phyloP scores from a whole-genome alignment of 2,888 invertebrate species.

The Zygogramma bicolorata region DNA sequence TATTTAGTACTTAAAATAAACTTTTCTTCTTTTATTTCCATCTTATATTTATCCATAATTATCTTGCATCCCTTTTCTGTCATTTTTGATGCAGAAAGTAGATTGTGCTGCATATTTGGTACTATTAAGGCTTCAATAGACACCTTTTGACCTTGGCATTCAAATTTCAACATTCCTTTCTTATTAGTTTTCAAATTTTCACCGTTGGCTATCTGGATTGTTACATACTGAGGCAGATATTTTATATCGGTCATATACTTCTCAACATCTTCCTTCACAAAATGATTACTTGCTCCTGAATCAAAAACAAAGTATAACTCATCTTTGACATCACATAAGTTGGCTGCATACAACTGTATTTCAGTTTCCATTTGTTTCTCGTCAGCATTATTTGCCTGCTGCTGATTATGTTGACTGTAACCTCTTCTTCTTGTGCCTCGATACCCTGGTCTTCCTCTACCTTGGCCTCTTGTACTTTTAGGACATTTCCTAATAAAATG shows the following conservation, averaged over 20 bases:
- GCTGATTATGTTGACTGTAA: no score
- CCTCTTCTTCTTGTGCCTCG: slow-evolving; percentile 8
- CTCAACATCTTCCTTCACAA: slow-evolving; percentile 26
- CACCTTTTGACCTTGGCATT: slow-evolving; percentile 18
- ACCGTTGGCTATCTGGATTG: slow-evolving; percentile 26
- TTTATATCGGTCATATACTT: slow-evolving; percentile 24
- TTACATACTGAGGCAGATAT: not conserved
- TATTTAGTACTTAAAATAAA: slow-evolving; percentile 3
- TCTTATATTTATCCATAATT: slow-evolving; percentile 15
- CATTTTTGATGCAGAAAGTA: slow-evolving; percentile 30
- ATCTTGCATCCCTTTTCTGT: slow-evolving; percentile 19
- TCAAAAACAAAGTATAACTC: no score
- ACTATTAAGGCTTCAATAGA: slow-evolving; percentile 28
- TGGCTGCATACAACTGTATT: slow-evolving; percentile 23
- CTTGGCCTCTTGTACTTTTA: slow-evolving; percentile 18
- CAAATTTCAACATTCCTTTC: slow-evolving; percentile 13
- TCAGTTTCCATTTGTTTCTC: slow-evolving; percentile 15
- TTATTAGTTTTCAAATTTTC: slow-evolving; percentile 24
- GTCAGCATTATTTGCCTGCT: no score
- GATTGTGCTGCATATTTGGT: slow-evolving; percentile 29
- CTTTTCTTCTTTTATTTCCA: slow-evolving; percentile 13
- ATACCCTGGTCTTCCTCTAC: slow-evolving; percentile 20
- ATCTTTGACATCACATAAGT: slow-evolving; percentile 18
- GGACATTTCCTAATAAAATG: no score
- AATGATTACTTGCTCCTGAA: no score